Base-by-base conservation (phyloP, 2,888 invertebrate genomes). In the Morpho achilles region DNA sequence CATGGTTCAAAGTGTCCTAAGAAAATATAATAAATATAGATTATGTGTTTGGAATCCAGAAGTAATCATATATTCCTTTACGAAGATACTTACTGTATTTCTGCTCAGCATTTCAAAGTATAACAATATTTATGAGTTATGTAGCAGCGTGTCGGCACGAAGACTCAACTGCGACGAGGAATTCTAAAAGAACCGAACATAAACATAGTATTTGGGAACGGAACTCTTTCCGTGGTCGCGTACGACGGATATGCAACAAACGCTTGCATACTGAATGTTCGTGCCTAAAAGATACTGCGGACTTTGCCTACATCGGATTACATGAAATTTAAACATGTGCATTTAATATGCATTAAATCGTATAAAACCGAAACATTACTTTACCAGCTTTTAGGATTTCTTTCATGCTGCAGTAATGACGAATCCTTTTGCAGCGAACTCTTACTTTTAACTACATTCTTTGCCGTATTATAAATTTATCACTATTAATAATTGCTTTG, bases 201-300 rank as follows among this genome's bases (percentile, higher is more conserved):
- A 83, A 84, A 87, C 84, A 84, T 81, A 79, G 82, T 86, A 88
- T 88, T 89, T 87, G 87, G 87, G 82, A 85, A 84, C 85, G 84
- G 86, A 86, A 83, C 83, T 87, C 83, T 83, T 87, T 82, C 84
- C 82, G 84, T 79, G 87, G 84, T 82, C 85, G 86, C 82, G 80
- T 84, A 85, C 82, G 87, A 84, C 87, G 89, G 87, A 88, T 89
- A 83, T 87, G 79, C 81, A 85, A 87, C 83, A 87, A 86, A 85
- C 85, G 85, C 86, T 86, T 87, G 90, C 90, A 90, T 90, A 87
- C 88, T 87, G 87, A 90, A 84, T 84, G 88, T 87, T 81, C 87
- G 86, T 84, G 82, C 88, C 87, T 88, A 87, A 88, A 89, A 90
- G 88, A 89, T 85, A 89, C 84, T 87, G 87, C 87, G 83, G 89